Percentiles rank a stretch among this genome's conserved stretches.
Evolutionary conservation across 2,113 vertebrate species (phyloP).

Genomic region (Nymphicus hollandicus): DNA sequence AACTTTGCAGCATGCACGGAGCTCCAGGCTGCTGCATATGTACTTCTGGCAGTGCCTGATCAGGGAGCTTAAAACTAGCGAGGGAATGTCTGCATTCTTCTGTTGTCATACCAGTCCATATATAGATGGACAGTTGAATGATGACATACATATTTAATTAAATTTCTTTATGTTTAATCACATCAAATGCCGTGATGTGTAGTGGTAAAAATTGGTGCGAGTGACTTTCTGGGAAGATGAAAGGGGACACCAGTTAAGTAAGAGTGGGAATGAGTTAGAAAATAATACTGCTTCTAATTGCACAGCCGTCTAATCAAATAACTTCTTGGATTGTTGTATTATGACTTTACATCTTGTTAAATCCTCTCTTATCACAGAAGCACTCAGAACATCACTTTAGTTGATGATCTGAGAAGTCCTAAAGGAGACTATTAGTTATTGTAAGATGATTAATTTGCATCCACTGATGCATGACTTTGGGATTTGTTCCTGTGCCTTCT

Average conservation of each 20-base stretch:
- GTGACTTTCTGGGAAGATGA: not conserved
- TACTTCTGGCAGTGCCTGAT: not conserved
- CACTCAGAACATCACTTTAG: not conserved
- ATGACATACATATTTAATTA: too few species aligned
- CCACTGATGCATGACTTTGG: not conserved
- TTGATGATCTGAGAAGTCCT: not conserved
- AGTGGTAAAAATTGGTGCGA: not conserved
- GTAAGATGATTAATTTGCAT: not conserved
- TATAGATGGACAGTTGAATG: rapidly evolving
- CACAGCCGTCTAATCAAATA: rapidly evolving
- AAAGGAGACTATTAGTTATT: not conserved
- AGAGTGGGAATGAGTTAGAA: not conserved
- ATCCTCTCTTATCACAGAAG: not conserved
- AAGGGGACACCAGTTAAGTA: rapidly evolving
- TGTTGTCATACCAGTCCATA: too few species aligned
- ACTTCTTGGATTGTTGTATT: not conserved
- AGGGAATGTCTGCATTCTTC: not conserved
- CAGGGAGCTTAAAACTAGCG: not conserved
- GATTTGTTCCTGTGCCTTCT: not conserved
- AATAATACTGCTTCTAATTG: not conserved
- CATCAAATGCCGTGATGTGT: not conserved
- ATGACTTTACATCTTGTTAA: not conserved
- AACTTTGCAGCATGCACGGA: not conserved
- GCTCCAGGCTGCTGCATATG: not conserved
- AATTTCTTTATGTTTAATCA: not conserved